Evolutionary conservation across 2,113 vertebrate species (phyloP).

Genomic region (Leptobrachium ailaonicum): DNA sequence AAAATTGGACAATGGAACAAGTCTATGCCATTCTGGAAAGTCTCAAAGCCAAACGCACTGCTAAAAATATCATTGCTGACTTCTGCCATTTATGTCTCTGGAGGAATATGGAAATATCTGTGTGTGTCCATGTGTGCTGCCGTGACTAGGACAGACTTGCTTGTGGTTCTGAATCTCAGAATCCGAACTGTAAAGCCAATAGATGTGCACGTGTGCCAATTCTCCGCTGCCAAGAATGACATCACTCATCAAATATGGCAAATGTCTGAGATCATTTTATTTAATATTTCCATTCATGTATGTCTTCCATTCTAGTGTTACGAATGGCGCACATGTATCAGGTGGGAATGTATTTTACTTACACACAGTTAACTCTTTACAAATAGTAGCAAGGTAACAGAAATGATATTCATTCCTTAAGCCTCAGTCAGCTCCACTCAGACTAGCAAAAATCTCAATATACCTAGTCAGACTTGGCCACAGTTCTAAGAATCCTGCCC

Average conservation of each 20-base stretch:
- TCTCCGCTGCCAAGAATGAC: background rate
- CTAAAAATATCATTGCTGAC: background rate
- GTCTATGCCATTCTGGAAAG: background rate
- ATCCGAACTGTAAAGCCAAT: background rate
- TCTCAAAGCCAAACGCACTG: background rate
- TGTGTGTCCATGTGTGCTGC: background rate
- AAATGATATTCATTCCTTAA: no score
- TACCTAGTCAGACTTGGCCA: background rate
- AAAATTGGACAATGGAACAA: background rate
- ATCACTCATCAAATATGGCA: background rate
- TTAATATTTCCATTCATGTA: no score
- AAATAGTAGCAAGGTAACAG: no score
- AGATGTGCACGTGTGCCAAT: background rate
- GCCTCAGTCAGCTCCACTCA: no score
- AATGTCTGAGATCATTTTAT: background rate
- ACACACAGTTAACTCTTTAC: no score
- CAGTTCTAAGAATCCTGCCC: background rate
- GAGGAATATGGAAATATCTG: background rate
- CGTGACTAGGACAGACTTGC: background rate
- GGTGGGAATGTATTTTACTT: no score
- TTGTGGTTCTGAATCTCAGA: background rate
- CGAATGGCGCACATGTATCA: no score
- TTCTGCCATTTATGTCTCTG: background rate
- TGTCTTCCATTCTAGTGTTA: no score
- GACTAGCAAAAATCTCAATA: no score